Evolutionary conservation across 2,888 invertebrate genomes (phyloP), one percentile per base, ranked within the genome.

Genomic region (Tenthredo notha): DNA sequence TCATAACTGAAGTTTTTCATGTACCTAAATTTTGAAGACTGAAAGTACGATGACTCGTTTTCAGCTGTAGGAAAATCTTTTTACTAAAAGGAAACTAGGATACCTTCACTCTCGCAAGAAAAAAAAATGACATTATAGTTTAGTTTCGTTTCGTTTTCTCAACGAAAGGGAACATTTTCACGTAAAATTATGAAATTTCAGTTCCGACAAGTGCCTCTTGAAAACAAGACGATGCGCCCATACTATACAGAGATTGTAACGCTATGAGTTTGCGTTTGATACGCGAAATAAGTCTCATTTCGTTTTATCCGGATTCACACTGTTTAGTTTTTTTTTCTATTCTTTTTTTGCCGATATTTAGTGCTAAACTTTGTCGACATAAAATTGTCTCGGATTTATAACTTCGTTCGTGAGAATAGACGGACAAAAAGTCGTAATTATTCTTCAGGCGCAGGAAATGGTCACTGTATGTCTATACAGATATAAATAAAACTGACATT

Each of bases 141-240:
- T 40, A 40, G 50, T 75, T 75, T 75, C 15, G 15, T 50, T 10
- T 40, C 50, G 50, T 47, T 77, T 33, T 77, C 77, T 50, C n/a
- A 37, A 29, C 80, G 25, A 65, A 80, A 80, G 80, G 80, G 80
- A 80, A 65, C 61, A 40, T 61, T 61, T 61, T 43, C 12, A 43
- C 43, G 74, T 37, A 40, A 10, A 77, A 54, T 77, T 77, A 54
- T 33, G 29, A 54, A 12, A 77, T 77, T 54, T 77, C 33, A 33
- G 77, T 77, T 77, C 77, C 77, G 77, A 77, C 40, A 21, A 54
- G 50, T 54, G 77, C 25, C 33, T 77, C 54, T 15, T 9, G 7
- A 21, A 0, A 77, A 33, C 29, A 77, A 54, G 77, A 54, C 29
- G 29, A 54, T 15, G 15, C 50, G 15, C 50, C 7, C n/a, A 12